Evolutionary conservation across 2,797 vertebrate species (phyloP), one percentile per base, ranked within the genome.

Genomic region (Sebastes cheni): DNA sequence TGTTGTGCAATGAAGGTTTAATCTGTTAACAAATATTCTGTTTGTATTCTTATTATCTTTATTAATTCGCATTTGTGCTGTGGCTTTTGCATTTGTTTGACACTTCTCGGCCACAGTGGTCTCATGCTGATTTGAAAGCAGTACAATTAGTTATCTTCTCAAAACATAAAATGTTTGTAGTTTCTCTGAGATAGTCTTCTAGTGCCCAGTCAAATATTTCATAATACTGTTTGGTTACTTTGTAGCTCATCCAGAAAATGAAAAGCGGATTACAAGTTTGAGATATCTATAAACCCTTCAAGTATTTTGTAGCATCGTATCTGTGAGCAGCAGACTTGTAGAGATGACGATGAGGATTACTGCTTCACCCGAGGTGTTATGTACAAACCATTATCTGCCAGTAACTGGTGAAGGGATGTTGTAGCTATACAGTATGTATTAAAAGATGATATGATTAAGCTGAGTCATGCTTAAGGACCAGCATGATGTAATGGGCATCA

Each of bases 301-400:
- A 27, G 32, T 29, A 50, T 75, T 66, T 36, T 50, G 27, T 50
- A 7, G 50, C 18, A 52, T 79, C 14, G 29, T 22, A 23, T 65
- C 13, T 62, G 14, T 32, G 6, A 27, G n/a, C 54, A 34, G 30
- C 34, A 14, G 54, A 32, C 1, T 29, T 61, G 10, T 34, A 50
- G 54, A 27, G 9, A 60, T 30, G 10, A 55, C 9, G 16, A 55
- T 23, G 7, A 27, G 16, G 34, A 66, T 64, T 52, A 71, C 9
- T 50, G 59, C 22, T 42, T 54, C 29, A 20, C 10, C 34, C 10
- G 27, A 62, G 50, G 27, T 39, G 64, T 50, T 64, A 32, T 64
- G 60, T n/a, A 6, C 52, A 6, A 52, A 13, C 18, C 30, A 16
- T 88, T 70, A 82, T 72, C 29, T 29, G 34, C 59, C 79, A 73